Percentiles rank a stretch among this genome's conserved stretches.
phyloP scores from a whole-genome alignment of 2,797 vertebrate genomes.

The Distichodus sexfasciatus region DNA sequence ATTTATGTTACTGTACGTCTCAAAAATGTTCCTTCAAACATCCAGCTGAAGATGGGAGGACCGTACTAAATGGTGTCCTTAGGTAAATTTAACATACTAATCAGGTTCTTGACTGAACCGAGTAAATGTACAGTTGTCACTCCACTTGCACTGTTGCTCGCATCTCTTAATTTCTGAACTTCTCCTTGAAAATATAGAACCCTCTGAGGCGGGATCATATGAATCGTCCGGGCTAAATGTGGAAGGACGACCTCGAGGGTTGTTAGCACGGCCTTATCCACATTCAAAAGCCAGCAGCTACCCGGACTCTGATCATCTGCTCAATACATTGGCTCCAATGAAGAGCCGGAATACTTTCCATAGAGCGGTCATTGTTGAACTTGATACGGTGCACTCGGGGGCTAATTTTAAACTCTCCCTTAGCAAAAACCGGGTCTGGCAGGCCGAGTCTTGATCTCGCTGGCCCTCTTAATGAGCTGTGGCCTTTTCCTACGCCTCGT shows the following conservation, averaged over 20 bases:
- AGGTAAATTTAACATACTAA: too few relatives aligned
- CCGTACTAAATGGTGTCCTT: too few relatives aligned
- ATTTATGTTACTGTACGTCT: too few relatives aligned
- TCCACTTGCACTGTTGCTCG: neutral
- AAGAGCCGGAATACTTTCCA: conserved; percentile 50
- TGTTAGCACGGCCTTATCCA: conserved; percentile 22
- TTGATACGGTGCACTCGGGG: conserved; percentile 40
- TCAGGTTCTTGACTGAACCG: neutral
- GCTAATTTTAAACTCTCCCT: conserved; percentile 55
- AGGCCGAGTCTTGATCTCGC: conserved; percentile 10
- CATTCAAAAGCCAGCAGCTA: conserved; percentile 24
- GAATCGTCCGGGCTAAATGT: conserved; percentile 17
- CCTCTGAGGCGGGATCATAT: conserved; percentile 17
- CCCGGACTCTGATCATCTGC: conserved; percentile 27
- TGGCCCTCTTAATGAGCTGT: conserved; percentile 33
- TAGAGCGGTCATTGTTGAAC: conserved; percentile 49
- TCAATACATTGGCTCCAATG: conserved; percentile 41
- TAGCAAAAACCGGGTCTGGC: conserved; percentile 38
- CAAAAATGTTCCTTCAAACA: too few relatives aligned
- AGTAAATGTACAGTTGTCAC: neutral
- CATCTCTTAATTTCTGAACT: conserved; percentile 14
- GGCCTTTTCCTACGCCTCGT: conserved; percentile 24
- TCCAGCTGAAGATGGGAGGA: too few relatives aligned
- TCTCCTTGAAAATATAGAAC: conserved; percentile 3
- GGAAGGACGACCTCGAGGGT: conserved; percentile 16